phyloP scores from a whole-genome alignment of 2,797 vertebrate genomes.

The Cirrhinus mrigala region DNA sequence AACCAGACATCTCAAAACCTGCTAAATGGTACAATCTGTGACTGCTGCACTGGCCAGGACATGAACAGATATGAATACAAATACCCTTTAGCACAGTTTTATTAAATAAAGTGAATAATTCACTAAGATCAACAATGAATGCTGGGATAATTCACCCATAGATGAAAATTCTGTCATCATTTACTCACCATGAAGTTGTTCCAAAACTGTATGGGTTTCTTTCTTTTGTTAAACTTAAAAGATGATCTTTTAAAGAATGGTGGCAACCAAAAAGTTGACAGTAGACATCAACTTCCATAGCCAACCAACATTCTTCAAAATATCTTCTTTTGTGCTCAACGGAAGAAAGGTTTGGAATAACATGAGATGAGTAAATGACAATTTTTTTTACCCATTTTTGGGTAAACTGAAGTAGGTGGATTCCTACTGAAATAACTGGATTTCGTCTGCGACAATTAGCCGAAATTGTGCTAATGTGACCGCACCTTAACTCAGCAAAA shows the following conservation, averaged over 20 bases:
- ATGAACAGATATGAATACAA: not conserved
- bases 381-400: not conserved
- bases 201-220: not conserved
- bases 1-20: conserved; percentile 16
- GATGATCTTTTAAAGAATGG: not conserved
- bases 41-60: not conserved
- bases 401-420: not conserved
- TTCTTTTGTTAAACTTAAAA: not conserved
- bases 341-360: not conserved
- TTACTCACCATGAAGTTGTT: not conserved
- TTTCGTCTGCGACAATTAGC: not conserved
- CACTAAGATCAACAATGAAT: not conserved
- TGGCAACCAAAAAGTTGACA: not conserved
- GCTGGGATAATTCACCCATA: not conserved
- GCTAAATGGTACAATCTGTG: conserved; percentile 7
- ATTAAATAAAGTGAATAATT: not conserved
- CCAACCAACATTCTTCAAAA: not conserved
- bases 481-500: not conserved
- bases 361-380: not conserved
- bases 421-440: not conserved
- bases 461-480: not conserved
- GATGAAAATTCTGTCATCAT: not conserved
- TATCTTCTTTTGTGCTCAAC: not conserved
- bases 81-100: not conserved
- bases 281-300: not conserved